A percentile compares a stretch with the other conserved stretches of the same genome.
These are phyloP conservation scores for Proales similis DNA, from an alignment of 1,140 invertebrate species.

Conservation along the genomic window DNA sequence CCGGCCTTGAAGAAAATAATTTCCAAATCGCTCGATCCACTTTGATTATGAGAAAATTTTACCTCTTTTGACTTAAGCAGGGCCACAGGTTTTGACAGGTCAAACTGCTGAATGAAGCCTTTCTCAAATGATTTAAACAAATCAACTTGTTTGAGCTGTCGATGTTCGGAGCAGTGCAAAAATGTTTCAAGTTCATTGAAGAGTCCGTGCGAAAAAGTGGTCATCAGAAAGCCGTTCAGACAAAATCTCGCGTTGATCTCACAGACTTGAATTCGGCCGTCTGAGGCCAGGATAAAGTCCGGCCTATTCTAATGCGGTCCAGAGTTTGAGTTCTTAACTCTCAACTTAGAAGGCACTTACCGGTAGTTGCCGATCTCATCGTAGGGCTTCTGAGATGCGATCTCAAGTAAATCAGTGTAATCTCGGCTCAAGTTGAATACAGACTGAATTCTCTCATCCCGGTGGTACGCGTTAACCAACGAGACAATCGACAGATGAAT, in stretches of 20 bases:
- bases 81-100: not conserved
- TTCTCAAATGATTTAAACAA: not conserved
- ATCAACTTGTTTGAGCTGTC: not conserved
- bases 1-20: too few relatives aligned
- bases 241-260: slow-evolving; percentile 37
- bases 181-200: not conserved
- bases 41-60: not conserved
- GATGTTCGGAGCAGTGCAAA: not conserved
- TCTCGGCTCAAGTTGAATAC: too few relatives aligned
- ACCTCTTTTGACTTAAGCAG: slow-evolving; percentile 28
- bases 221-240: slow-evolving; percentile 14
- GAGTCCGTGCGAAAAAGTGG: not conserved
- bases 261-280: not conserved
- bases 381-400: too few relatives aligned
- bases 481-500: too few relatives aligned
- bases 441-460: too few relatives aligned
- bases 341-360: too few relatives aligned
- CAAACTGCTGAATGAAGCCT: not conserved
- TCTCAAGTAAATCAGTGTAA: too few relatives aligned
- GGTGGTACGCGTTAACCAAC: too few relatives aligned
- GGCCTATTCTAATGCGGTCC: too few relatives aligned
- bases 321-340: too few relatives aligned
- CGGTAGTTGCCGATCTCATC: too few relatives aligned
- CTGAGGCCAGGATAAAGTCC: too few relatives aligned
- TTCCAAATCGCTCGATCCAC: not conserved